Evolutionary conservation across 2,113 vertebrate species (phyloP).

Genomic region (Muntiacus reevesi): DNA sequence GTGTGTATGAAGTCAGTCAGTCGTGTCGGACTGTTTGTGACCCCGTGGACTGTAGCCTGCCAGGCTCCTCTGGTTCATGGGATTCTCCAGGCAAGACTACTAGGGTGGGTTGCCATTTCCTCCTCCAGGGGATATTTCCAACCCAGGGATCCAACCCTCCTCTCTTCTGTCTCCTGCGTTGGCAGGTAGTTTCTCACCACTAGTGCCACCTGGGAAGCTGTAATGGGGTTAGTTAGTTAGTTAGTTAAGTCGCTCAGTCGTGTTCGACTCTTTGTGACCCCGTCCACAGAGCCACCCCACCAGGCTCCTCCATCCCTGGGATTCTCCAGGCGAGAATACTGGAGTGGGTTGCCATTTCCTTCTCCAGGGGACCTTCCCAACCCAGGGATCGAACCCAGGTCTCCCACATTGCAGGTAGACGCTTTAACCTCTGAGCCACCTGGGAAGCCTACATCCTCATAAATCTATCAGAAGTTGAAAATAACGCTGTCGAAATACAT

Average conservation of each 20-base stretch:
- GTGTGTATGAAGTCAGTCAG: rapidly evolving
- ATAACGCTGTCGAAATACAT: neutral
- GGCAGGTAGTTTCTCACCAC: neutral
- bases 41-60: neutral
- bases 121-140: neutral
- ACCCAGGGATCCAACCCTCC: neutral
- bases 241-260: too few species aligned
- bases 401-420: too few species aligned
- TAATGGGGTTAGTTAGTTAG: neutral
- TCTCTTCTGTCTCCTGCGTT: neutral
- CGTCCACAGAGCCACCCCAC: too few species aligned
- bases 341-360: too few species aligned
- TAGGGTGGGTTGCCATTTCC: neutral
- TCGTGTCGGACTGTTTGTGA: neutral
- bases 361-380: too few species aligned
- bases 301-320: too few species aligned
- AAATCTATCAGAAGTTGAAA: neutral
- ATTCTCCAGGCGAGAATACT: too few species aligned
- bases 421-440: too few species aligned
- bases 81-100: neutral
- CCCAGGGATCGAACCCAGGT: too few species aligned
- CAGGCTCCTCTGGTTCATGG: neutral
- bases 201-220: neutral
- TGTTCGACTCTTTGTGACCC: too few species aligned
- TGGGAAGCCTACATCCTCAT: neutral